These are phyloP conservation scores for Epinephelus malabaricus DNA, from an alignment of 2,797 vertebrate species.

Conservation along the genomic window DNA sequence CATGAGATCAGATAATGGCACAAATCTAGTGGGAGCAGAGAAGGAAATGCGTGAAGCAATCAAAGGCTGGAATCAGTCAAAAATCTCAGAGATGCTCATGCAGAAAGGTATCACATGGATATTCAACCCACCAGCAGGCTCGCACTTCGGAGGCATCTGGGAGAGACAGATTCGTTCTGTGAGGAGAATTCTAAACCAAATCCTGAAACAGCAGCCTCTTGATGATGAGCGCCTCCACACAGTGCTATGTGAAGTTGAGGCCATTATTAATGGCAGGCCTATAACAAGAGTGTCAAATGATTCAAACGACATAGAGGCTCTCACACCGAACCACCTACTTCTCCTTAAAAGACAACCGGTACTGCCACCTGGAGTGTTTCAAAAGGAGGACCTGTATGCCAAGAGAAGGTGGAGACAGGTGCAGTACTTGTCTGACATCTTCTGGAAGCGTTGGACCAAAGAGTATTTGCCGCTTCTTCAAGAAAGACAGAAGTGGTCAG, in stretches of 20 bases:
- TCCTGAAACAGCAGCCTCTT: background rate
- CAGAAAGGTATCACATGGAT: conserved; percentile 5
- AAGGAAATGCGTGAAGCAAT: conserved; percentile 25
- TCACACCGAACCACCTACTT: background rate
- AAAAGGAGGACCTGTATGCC: background rate
- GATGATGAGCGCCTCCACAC: background rate
- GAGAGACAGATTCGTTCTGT: conserved; percentile 8
- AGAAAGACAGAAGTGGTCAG: conserved; percentile 4
- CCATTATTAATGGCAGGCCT: background rate
- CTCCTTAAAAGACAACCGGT: background rate
- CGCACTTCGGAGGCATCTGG: background rate
- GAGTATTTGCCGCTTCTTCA: background rate
- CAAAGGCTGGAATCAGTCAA: background rate
- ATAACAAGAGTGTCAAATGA: background rate
- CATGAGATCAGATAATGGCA: conserved; percentile 22
- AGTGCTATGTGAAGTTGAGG: conserved; percentile 9
- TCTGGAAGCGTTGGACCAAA: background rate
- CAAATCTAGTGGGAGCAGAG: conserved; percentile 2
- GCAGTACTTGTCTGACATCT: background rate
- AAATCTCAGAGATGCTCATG: conserved; percentile 9
- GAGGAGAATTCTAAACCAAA: background rate
- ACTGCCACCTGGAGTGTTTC: background rate
- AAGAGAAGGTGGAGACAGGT: conserved; percentile 9
- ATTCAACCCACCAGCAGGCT: conserved; percentile 15
- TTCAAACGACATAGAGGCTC: background rate